Percentiles rank a stretch among this genome's conserved stretches.
Evolutionary conservation across 2,888 invertebrate genomes (phyloP).

Genomic region (Synergus japonicus): DNA sequence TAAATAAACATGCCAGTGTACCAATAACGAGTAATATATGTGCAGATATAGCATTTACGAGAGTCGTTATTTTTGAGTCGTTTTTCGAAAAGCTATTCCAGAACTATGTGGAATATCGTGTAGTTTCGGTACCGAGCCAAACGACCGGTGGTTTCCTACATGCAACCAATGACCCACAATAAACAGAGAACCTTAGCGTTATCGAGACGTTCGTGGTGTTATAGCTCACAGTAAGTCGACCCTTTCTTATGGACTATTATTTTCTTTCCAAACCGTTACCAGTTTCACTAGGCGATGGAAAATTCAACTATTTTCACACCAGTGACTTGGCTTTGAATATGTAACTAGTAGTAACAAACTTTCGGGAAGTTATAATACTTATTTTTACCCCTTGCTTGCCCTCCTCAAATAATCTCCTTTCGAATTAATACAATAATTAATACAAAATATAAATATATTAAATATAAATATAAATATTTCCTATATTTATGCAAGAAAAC

Average conservation of each 20-base stretch:
- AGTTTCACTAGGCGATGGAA: not conserved
- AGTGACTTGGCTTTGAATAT: not conserved
- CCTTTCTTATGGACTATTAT: not conserved
- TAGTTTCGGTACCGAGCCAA: slow-evolving; percentile 19
- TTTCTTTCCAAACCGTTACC: not conserved
- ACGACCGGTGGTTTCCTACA: slow-evolving; percentile 11
- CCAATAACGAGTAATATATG: slow-evolving; percentile 21
- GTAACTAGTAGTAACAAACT: not conserved
- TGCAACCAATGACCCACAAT: slow-evolving; percentile 36
- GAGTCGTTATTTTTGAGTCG: slow-evolving; percentile 18
- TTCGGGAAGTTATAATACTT: not conserved
- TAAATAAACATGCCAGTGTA: not conserved
- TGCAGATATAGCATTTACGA: slow-evolving; percentile 20
- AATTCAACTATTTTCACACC: slow-evolving; percentile 20
- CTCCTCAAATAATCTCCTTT: no score
- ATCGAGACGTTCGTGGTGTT: slow-evolving; percentile 10
- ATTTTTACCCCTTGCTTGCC: no score
- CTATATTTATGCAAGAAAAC: no score
- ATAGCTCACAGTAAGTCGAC: slow-evolving; percentile 21
- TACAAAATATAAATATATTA: no score
- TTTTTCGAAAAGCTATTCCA: slow-evolving; percentile 18
- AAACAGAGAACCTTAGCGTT: slow-evolving; percentile 26
- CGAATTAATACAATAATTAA: no score
- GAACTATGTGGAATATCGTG: slow-evolving; percentile 21
- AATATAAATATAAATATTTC: no score